These are phyloP conservation scores for Albula goreensis DNA, from an alignment of 2,113 vertebrate genomes.

Conservation along the genomic window DNA sequence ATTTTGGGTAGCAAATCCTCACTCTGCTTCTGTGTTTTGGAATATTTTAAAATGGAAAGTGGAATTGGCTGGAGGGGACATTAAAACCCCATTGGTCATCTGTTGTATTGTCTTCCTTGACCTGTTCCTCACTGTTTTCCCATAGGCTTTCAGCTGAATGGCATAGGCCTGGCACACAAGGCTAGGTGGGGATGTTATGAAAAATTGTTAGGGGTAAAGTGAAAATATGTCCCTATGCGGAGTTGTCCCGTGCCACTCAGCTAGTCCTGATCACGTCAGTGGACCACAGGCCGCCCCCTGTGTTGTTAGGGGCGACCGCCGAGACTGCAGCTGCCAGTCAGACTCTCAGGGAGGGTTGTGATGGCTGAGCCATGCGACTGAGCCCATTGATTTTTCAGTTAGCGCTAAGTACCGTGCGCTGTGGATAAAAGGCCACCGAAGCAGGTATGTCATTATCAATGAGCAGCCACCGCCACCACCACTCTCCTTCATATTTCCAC, in stretches of 20 bases:
- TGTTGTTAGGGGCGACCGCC: slow-evolving; percentile 86
- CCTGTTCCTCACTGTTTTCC: too few species aligned
- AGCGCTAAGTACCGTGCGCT: slow-evolving; percentile 97
- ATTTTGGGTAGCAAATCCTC: too few species aligned
- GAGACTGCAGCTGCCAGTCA: slow-evolving; percentile 95
- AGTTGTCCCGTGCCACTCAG: slow-evolving; percentile 84
- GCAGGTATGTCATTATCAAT: slow-evolving; percentile 99
- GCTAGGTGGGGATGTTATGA: slow-evolving; percentile 25
- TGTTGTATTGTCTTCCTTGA: too few species aligned
- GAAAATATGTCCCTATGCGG: slow-evolving; percentile 85
- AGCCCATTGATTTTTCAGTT: slow-evolving; percentile 99
- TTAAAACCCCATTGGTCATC: too few species aligned
- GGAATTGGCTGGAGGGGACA: too few species aligned
- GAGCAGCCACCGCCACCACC: slow-evolving; percentile 84
- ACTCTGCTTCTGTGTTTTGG: too few species aligned
- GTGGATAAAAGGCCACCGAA: slow-evolving; percentile 92
- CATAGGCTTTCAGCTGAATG: too few species aligned
- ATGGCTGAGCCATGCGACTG: slow-evolving; percentile 83
- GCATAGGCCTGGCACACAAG: too few species aligned
- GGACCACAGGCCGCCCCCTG: slow-evolving; percentile 81
- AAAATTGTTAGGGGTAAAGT: slow-evolving; percentile 79
- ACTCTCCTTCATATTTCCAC: slow-evolving; percentile 81
- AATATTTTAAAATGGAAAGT: too few species aligned
- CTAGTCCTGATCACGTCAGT: slow-evolving; percentile 80
- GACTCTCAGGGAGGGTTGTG: slow-evolving; percentile 76